Base-by-base conservation (phyloP, 2,888 invertebrate genomes). In the Diachrysia chrysitis region DNA sequence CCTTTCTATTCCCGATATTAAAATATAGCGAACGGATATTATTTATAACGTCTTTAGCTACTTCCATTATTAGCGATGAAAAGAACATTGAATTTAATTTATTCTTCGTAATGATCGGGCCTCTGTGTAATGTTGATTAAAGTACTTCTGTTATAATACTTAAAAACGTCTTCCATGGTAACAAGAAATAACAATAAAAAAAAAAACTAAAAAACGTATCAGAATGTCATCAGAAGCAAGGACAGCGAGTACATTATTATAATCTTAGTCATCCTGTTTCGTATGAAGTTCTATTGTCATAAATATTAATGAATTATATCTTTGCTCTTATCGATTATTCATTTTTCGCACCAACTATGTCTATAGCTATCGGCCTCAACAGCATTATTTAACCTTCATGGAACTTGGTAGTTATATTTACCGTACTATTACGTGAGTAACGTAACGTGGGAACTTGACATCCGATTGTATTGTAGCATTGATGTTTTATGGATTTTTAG, bases 1-100 rank as follows among this genome's bases (percentile, higher is more conserved):
- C 89, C 88, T 89, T 89, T 71, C 74, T 73, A 73, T 76, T 71
- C 65, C 76, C 56, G 25, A 65, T 58, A 59, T 72, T 48, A 66
- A 66, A 60, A 60, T 60, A 63, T 65, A 59, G 53, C 54, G 21
- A 51, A 32, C 55, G 51, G 21, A 64, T 66, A 55, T 63, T 42
- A 25, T 37, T 25, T 53, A 55, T 62, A 63, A 17, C 9, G 32
- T 16, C n/a, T 12, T 53, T 16, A 57, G 32, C 6, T 16, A 54
- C 32, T 17, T 2, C 0, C 46, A 29, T 42, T 32, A 51, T 23
- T 35, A 23, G 16, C 0, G 5, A 59, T 48, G 10, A 1, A 37
- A 42, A 42, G 42, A 42, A 5, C 6, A 42, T 16, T 42, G 5
- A 5, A 37, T 37, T 42, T 42, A 42, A 6, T 42, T 37, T 14